phyloP scores from a whole-genome alignment of 2,797 vertebrate genomes.

The Cyclopterus lumpus region DNA sequence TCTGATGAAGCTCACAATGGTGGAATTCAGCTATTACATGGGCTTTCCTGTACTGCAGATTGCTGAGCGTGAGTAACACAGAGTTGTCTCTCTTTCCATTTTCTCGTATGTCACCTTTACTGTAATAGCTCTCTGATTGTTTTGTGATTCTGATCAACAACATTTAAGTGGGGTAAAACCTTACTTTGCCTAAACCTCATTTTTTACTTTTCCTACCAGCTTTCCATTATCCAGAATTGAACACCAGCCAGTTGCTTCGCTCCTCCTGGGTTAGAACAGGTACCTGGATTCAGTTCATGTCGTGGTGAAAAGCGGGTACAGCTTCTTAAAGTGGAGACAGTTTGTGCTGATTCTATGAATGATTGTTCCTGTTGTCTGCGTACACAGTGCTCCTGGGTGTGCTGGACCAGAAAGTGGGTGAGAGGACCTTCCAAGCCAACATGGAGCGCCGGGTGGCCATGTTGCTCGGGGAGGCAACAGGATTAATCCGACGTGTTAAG shows the following conservation, averaged over 20 bases:
- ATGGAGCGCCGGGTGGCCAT: conserved; percentile 93
- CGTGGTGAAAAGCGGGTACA: background rate
- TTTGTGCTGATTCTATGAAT: background rate
- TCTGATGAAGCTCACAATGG: conserved; percentile 90
- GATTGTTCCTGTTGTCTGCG: conserved; percentile 23
- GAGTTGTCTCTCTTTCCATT: background rate
- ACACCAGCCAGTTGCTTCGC: conserved; percentile 91
- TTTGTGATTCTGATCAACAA: background rate
- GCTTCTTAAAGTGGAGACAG: background rate
- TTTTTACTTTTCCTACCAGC: conserved; percentile 61
- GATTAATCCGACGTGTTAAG: conserved; percentile 85
- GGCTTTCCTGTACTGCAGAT: conserved; percentile 95
- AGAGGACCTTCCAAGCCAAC: conserved; percentile 91
- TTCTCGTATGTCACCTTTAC: background rate
- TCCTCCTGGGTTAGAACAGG: conserved; percentile 98
- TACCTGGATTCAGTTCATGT: conserved; percentile 62
- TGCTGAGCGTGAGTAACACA: conserved; percentile 92
- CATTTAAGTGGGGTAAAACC: background rate
- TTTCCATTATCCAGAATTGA: conserved; percentile 95
- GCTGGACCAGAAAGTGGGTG: conserved; percentile 86
- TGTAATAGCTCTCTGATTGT: background rate
- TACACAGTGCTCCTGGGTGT: conserved; percentile 92
- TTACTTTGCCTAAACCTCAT: background rate
- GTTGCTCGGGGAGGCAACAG: conserved; percentile 89
- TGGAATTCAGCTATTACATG: conserved; percentile 98